Conservation (phyloP, 2,888 invertebrate genomes). For the Platycheirus rosarum region DNA sequence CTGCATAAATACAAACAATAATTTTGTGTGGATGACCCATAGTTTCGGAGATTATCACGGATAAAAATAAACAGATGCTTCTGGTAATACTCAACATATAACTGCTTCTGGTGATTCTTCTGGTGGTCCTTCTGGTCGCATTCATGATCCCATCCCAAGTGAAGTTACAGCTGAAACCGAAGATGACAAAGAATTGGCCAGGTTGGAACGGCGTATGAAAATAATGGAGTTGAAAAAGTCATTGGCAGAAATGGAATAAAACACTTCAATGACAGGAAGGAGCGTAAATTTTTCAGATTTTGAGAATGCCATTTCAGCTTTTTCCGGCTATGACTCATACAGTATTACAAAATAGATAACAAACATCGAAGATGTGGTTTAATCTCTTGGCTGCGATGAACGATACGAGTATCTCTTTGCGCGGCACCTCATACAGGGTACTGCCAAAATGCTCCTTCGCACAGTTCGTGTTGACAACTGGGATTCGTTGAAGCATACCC, state of each 20-base stretch:
- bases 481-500: neutral
- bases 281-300: neutral
- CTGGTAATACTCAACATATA: neutral
- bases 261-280: neutral
- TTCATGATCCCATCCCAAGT: too few relatives aligned
- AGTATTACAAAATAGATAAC: neutral
- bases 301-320: neutral
- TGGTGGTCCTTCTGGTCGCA: too few relatives aligned
- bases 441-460: conserved; percentile 2
- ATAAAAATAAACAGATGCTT: too few relatives aligned
- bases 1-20: too few relatives aligned
- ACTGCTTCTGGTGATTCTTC: too few relatives aligned
- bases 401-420: neutral
- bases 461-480: conserved; percentile 14
- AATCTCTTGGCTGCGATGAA: neutral
- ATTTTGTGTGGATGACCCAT: too few relatives aligned
- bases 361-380: conserved; percentile 9
- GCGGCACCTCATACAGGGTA: conserved; percentile 1
- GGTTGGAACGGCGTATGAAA: too few relatives aligned
- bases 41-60: too few relatives aligned
- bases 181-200: too few relatives aligned
- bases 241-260: neutral
- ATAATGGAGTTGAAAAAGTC: neutral
- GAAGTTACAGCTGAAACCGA: too few relatives aligned
- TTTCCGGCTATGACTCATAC: conserved; percentile 1